phyloP scores from a whole-genome alignment of 2,797 vertebrate species.

The Poeciliopsis turneri region DNA sequence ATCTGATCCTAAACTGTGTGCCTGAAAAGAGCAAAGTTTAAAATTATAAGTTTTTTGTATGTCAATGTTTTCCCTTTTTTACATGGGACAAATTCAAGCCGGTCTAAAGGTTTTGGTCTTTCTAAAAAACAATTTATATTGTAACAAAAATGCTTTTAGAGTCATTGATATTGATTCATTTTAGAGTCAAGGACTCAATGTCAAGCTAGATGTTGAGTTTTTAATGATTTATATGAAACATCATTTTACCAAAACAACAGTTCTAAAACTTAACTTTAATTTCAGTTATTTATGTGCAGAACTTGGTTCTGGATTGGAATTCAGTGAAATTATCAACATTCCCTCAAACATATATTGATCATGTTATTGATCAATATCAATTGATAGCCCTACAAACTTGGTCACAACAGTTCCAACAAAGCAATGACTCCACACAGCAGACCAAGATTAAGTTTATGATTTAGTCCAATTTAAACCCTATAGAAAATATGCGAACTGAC shows the following conservation, averaged over 20 bases:
- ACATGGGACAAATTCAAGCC: conserved; percentile 13
- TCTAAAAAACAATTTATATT: conserved; percentile 18
- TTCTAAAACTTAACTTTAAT: not conserved
- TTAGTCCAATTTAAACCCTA: not conserved
- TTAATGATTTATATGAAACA: not conserved
- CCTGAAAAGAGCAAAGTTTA: conserved; percentile 21
- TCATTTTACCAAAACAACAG: not conserved
- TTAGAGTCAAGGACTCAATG: conserved; percentile 9
- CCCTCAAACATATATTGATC: no score
- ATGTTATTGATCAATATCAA: no score
- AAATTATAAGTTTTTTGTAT: conserved; percentile 15
- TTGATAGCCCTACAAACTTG: not conserved
- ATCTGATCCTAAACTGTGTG: conserved; percentile 27
- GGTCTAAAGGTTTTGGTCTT: conserved; percentile 11
- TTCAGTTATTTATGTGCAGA: no score
- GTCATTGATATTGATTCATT: not conserved
- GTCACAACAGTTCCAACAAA: not conserved
- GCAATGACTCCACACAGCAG: not conserved
- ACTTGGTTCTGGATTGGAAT: no score
- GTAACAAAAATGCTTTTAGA: conserved; percentile 16
- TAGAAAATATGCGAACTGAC: not conserved
- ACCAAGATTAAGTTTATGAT: not conserved
- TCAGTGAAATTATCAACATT: no score
- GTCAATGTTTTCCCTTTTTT: conserved; percentile 8
- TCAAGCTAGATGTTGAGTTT: not conserved